phyloP scores from a whole-genome alignment of 1,140 invertebrate genomes.

The Formica selysi region DNA sequence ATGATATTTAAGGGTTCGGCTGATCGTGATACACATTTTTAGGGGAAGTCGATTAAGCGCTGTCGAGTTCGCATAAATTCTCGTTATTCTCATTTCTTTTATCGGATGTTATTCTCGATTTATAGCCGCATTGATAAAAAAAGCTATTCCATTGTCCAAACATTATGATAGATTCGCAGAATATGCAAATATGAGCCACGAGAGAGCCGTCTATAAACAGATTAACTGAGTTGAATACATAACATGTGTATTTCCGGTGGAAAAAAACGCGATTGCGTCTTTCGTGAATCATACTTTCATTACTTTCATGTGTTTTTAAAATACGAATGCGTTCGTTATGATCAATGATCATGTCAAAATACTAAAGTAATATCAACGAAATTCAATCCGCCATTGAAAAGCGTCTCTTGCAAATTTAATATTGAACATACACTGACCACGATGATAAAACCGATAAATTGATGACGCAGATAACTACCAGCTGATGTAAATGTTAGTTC shows the following conservation, averaged over 20 bases:
- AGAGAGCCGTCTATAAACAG: background rate
- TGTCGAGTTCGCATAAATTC: background rate
- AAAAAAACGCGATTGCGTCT: constrained; percentile 9
- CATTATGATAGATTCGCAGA: constrained; percentile 40
- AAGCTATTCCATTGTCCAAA: background rate
- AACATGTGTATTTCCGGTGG: constrained; percentile 9
- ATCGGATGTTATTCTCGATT: constrained; percentile 7
- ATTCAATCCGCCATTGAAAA: constrained; percentile 44
- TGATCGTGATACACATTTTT: background rate
- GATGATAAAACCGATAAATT: constrained; percentile 53
- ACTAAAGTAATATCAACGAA: constrained; percentile 18
- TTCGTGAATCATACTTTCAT: constrained; percentile 28
- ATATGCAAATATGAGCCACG: constrained; percentile 30
- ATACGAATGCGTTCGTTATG: background rate
- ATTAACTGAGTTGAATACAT: constrained; percentile 23
- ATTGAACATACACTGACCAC: background rate
- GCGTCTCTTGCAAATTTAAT: constrained; percentile 45
- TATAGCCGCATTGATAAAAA: background rate
- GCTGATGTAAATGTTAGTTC: constrained; percentile 50
- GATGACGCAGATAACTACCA: constrained; percentile 57
- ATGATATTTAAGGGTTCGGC: constrained; percentile 50
- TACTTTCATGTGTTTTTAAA: constrained; percentile 11
- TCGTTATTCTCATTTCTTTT: background rate
- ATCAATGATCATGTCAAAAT: constrained; percentile 16
- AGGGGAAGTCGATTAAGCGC: background rate